phyloP scores from a whole-genome alignment of 1,140 invertebrate genomes.

The Bombus confusus region DNA sequence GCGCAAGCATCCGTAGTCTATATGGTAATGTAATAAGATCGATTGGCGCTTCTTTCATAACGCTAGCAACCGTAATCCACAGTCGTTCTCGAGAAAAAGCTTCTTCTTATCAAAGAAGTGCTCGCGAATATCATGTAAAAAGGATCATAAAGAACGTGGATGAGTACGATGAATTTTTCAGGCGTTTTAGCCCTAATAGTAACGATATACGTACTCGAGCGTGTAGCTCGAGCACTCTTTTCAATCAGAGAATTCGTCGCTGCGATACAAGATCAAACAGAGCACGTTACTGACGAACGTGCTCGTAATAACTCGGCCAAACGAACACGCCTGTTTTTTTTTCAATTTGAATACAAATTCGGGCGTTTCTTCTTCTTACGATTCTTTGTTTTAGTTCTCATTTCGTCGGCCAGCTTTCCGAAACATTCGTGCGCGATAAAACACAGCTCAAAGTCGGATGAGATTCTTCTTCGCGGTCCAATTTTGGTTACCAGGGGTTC shows the following conservation, averaged over 20 bases:
- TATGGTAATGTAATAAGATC: too few relatives aligned
- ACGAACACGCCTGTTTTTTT: background rate
- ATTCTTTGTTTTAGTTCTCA: background rate
- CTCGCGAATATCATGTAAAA: background rate
- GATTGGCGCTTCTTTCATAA: background rate
- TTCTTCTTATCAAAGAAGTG: background rate
- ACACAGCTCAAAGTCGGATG: too few relatives aligned
- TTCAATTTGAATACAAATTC: background rate
- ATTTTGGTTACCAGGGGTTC: too few relatives aligned
- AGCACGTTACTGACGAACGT: conserved; percentile 39
- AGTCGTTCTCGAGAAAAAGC: background rate
- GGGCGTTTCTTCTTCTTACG: background rate
- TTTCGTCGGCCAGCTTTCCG: background rate
- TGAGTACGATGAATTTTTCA: conserved; percentile 13
- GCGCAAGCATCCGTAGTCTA: too few relatives aligned
- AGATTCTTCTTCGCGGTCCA: too few relatives aligned
- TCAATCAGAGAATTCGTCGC: background rate
- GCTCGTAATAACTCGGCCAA: conserved; percentile 16
- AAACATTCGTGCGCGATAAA: too few relatives aligned
- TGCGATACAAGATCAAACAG: conserved; percentile 28
- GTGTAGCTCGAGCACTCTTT: background rate
- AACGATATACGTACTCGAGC: background rate
- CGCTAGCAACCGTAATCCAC: background rate
- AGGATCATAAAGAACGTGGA: background rate
- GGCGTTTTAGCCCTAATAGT: conserved; percentile 8